Conservation (phyloP, 2,113 vertebrate species). For the Alethe castanea region DNA sequence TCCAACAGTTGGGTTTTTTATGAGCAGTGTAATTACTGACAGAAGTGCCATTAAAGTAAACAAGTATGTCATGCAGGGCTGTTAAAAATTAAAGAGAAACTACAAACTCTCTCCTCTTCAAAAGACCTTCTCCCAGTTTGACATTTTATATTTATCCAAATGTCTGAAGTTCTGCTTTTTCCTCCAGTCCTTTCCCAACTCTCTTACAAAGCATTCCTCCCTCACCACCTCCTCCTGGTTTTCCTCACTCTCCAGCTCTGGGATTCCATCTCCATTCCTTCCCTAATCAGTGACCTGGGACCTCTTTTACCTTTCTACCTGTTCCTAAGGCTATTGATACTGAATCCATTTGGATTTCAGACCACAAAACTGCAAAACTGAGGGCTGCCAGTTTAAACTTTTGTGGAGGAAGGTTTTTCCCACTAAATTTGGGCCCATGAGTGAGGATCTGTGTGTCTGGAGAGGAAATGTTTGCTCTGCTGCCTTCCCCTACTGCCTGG, state of each 20-base stretch:
- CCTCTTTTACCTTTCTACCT: neutral
- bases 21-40: neutral
- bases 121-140: neutral
- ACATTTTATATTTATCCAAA: neutral
- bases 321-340: neutral
- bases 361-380: neutral
- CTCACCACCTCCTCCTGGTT: neutral
- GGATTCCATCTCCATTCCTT: neutral
- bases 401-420: neutral
- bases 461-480: neutral
- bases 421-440: neutral
- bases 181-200: neutral
- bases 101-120: neutral
- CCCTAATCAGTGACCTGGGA: neutral
- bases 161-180: neutral
- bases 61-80: rapidly evolving
- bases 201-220: neutral
- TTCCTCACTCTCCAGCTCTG: neutral
- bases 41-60: neutral
- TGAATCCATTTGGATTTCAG: neutral
- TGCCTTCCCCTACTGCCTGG: neutral
- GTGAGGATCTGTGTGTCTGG: neutral
- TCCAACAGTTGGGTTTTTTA: neutral
- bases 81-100: neutral
- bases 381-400: neutral